Conservation (phyloP, 2,113 vertebrate species). For the Malurus cyaneus region DNA sequence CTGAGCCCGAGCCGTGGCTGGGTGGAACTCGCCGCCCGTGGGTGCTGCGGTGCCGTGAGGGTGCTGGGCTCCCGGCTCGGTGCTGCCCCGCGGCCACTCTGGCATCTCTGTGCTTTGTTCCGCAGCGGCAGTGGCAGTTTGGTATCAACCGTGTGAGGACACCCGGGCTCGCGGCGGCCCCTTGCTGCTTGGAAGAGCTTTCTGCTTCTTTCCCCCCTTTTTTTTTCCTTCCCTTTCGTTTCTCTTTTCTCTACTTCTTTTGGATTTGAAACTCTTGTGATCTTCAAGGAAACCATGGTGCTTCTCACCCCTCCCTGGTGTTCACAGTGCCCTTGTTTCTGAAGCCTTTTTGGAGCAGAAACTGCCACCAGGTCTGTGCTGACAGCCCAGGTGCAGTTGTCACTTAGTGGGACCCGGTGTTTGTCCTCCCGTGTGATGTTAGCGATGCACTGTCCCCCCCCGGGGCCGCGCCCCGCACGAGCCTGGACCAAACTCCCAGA, state of each 20-base stretch:
- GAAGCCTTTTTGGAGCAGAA: constrained; percentile 61
- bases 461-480: constrained; percentile 48
- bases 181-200: constrained; percentile 75
- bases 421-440: constrained; percentile 41
- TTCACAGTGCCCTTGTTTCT: constrained; percentile 49
- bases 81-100: constrained; percentile 23
- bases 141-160: constrained; percentile 98
- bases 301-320: constrained; percentile 62
- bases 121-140: constrained; percentile 93
- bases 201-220: constrained; percentile 29
- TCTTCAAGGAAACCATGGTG: constrained; percentile 77
- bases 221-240: constrained; percentile 10
- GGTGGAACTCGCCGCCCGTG: fast-evolving
- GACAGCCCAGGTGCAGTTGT: not conserved
- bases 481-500: constrained; percentile 54
- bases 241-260: constrained; percentile 44
- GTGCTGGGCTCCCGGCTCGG: not conserved
- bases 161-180: constrained; percentile 67
- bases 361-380: constrained; percentile 40
- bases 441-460: constrained; percentile 47
- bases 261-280: constrained; percentile 71
- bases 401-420: constrained; percentile 36
- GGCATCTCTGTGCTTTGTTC: constrained; percentile 86
- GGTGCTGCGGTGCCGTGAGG: not conserved
- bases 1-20: not conserved